A percentile compares a stretch with the other conserved stretches of the same genome.
phyloP scores from a whole-genome alignment of 2,888 invertebrate genomes.

The Leucoma salicis region DNA sequence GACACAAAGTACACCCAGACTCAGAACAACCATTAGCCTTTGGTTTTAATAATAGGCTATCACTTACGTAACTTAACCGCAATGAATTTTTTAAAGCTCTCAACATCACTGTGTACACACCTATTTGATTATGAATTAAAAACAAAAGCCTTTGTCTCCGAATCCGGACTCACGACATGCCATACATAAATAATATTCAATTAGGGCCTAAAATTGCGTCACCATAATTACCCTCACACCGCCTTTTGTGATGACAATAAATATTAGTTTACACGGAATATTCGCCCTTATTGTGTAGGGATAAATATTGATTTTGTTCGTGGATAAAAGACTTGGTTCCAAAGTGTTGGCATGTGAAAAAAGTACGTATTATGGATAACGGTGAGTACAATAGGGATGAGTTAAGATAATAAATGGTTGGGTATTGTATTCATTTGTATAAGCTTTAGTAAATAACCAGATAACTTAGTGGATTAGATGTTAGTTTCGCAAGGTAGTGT shows the following conservation, averaged over 20 bases:
- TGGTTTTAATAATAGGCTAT: no score
- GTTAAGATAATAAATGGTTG: background rate
- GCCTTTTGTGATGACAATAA: conserved; percentile 18
- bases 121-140: conserved; percentile 1
- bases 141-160: conserved; percentile 10
- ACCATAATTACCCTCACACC: conserved; percentile 25
- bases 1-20: no score
- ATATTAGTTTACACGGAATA: conserved; percentile 17
- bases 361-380: background rate
- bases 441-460: no score
- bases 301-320: conserved; percentile 2
- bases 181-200: conserved; percentile 34
- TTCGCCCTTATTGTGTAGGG: conserved; percentile 20
- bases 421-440: no score
- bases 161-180: conserved; percentile 4
- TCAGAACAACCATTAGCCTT: no score
- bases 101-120: background rate
- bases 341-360: background rate
- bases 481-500: no score
- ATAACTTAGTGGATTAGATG: no score
- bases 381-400: background rate
- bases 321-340: background rate
- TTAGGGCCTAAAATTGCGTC: conserved; percentile 29
- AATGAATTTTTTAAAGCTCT: no score
- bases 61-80: no score